Percentiles rank a stretch among this genome's conserved stretches.
phyloP scores from a whole-genome alignment of 2,888 invertebrate species.

The Scaptomyza flava region DNA sequence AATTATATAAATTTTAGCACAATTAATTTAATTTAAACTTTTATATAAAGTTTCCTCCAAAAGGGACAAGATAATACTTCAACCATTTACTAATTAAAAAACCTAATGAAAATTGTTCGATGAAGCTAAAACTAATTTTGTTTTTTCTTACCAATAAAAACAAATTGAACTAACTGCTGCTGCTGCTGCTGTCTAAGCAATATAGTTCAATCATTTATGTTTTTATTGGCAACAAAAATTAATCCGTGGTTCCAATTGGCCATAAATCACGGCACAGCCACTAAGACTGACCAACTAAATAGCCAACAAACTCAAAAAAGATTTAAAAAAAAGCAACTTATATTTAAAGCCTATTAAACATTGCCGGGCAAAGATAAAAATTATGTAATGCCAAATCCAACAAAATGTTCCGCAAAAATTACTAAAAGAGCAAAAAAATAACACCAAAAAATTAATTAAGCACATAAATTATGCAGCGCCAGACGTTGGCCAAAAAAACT shows the following conservation, averaged over 20 bases:
- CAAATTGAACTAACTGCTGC: constrained; percentile 17
- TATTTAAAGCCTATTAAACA: constrained; percentile 42
- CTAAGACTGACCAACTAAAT: constrained; percentile 24
- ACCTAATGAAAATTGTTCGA: neutral
- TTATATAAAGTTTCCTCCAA: too few relatives aligned
- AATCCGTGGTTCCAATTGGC: constrained; percentile 29
- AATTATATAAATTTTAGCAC: too few relatives aligned
- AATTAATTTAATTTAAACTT: too few relatives aligned
- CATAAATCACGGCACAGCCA: constrained; percentile 57
- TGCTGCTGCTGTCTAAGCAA: constrained; percentile 10
- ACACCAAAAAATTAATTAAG: constrained; percentile 60
- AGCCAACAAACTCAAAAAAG: constrained; percentile 14
- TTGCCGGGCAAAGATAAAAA: constrained; percentile 35
- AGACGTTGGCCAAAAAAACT: constrained; percentile 27
- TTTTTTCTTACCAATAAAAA: constrained; percentile 6
- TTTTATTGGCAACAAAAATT: constrained; percentile 8
- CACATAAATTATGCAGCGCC: constrained; percentile 73
- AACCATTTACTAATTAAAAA: neutral
- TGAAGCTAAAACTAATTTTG: constrained; percentile 1
- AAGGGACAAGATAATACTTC: too few relatives aligned
- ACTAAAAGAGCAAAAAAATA: constrained; percentile 24
- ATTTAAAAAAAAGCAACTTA: constrained; percentile 3
- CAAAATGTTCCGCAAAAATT: constrained; percentile 53
- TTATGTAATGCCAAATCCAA: constrained; percentile 58
- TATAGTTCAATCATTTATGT: constrained; percentile 16